Percentiles rank a stretch among this genome's conserved stretches.
phyloP scores from a whole-genome alignment of 2,888 invertebrate species.

The Troides oblongomaculatus region DNA sequence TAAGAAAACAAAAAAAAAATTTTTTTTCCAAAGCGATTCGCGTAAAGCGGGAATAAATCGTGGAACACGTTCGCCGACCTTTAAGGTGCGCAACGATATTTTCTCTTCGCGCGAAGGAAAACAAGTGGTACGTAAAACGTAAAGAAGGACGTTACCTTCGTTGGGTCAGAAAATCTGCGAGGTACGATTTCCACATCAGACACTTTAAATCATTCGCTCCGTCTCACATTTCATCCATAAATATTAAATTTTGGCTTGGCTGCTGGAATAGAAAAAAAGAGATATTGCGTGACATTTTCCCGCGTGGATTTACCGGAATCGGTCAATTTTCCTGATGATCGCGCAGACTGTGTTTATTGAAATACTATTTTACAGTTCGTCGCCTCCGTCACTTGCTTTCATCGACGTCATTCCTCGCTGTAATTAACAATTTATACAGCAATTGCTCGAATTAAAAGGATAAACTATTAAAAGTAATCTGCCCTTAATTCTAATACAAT shows the following conservation, averaged over 20 bases:
- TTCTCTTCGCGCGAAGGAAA: constrained; percentile 66
- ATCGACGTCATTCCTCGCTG: constrained; percentile 48
- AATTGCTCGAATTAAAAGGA: background rate
- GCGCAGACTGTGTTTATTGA: constrained; percentile 73
- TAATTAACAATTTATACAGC: constrained; percentile 10
- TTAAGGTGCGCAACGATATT: constrained; percentile 65
- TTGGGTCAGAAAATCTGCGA: constrained; percentile 78
- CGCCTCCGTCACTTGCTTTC: constrained; percentile 52
- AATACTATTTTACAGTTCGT: constrained; percentile 73
- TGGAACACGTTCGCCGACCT: constrained; percentile 64
- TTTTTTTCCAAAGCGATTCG: constrained; percentile 66
- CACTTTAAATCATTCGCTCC: constrained; percentile 78
- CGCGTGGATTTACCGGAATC: constrained; percentile 72
- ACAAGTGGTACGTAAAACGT: constrained; percentile 76
- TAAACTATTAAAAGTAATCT: background rate
- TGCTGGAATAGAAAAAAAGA: constrained; percentile 69
- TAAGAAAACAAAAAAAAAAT: constrained; percentile 73
- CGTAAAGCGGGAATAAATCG: constrained; percentile 69
- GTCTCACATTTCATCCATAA: constrained; percentile 79
- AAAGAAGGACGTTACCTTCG: constrained; percentile 75
- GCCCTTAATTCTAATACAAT: constrained; percentile 5
- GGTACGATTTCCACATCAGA: constrained; percentile 76
- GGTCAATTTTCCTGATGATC: constrained; percentile 77
- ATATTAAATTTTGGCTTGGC: constrained; percentile 76
- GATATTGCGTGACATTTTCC: constrained; percentile 72